Base-by-base conservation (phyloP, 2,888 invertebrate species). In the Hylaea fasciaria region DNA sequence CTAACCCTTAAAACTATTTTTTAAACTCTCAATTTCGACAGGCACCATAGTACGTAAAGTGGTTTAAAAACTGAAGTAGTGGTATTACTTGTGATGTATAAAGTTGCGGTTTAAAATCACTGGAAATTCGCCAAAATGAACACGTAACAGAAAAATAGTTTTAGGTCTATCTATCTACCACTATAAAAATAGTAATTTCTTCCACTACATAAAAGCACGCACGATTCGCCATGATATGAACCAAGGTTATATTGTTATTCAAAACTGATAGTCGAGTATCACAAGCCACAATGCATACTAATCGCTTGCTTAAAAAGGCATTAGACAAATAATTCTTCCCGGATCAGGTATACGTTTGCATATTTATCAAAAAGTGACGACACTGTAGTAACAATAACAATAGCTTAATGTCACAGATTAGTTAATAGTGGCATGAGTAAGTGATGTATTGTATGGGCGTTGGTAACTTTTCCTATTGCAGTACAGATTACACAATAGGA, bases 341-440 rank as follows among this genome's bases (percentile, higher is more conserved):
- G 22, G 46, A 52, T 57, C 49, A 49, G 9, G 10, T 28, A 22
- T 13, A 32, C 16, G 7, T 65, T 57, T 41, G 55, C 54, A 62
- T 50, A 53, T 48, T 22, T 44, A 44, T 49, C 46, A 40, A 43
- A 50, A 55, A 51, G 56, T 69, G 64, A 67, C 64, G 61, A 62
- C 57, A 49, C 44, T 40, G 47, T 51, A 39, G 40, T 64, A 60
- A 57, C 39, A 60, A 66, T 63, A 61, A 66, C 65, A 67, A 67
- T 61, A 43, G 44, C 49, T 14, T 46, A 41, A 37, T 32, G 17
- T 22, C 44, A 22, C 12, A 41, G 54, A 46, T 50, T 45, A 59
- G 32, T 40, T 3, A 60, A 55, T 40, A 53, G 59, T 60, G 12
- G 12, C 17, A 35, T 43, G 13, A 47, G 37, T 32, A 54, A 45